These are phyloP conservation scores for Gasteruption jaculator DNA, from an alignment of 2,888 invertebrate species.

Conservation along the genomic window DNA sequence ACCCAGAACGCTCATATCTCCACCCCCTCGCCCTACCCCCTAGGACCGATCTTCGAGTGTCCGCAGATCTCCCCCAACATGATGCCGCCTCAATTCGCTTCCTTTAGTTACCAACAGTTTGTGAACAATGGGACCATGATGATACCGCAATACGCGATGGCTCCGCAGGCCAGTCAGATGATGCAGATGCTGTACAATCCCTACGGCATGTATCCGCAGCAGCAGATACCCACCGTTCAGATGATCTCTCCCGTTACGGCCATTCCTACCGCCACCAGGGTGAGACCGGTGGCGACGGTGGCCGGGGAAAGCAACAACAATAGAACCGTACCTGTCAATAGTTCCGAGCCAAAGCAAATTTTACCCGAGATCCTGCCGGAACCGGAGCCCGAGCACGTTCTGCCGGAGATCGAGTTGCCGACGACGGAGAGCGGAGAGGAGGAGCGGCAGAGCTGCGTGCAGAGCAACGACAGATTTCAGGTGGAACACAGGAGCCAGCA, in stretches of 20 bases:
- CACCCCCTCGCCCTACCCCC: conserved; percentile 42
- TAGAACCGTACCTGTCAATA: conserved; percentile 30
- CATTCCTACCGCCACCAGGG: conserved; percentile 40
- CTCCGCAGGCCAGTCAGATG: conserved; percentile 55
- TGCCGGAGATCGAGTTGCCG: conserved; percentile 37
- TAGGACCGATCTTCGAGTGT: conserved; percentile 47
- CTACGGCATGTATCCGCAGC: conserved; percentile 56
- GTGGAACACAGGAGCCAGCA: conserved; percentile 32
- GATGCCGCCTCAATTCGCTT: conserved; percentile 49
- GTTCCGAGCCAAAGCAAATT: conserved; percentile 31
- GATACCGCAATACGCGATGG: conserved; percentile 56
- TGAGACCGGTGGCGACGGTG: conserved; percentile 34
- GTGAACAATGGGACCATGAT: conserved; percentile 56
- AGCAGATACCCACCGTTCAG: conserved; percentile 53
- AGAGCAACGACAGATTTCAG: conserved; percentile 16
- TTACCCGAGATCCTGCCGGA: conserved; percentile 31
- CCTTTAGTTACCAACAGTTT: conserved; percentile 59
- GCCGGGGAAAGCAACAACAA: conserved; percentile 25
- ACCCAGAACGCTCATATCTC: conserved; percentile 30
- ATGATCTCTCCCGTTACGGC: conserved; percentile 54
- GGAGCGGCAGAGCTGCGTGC: conserved; percentile 21
- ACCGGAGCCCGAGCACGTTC: conserved; percentile 33
- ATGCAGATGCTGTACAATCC: conserved; percentile 54
- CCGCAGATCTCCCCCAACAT: conserved; percentile 44
- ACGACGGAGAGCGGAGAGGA: conserved; percentile 22